Conservation (phyloP, 2,888 invertebrate species). For the Epistrophella euchroma region DNA sequence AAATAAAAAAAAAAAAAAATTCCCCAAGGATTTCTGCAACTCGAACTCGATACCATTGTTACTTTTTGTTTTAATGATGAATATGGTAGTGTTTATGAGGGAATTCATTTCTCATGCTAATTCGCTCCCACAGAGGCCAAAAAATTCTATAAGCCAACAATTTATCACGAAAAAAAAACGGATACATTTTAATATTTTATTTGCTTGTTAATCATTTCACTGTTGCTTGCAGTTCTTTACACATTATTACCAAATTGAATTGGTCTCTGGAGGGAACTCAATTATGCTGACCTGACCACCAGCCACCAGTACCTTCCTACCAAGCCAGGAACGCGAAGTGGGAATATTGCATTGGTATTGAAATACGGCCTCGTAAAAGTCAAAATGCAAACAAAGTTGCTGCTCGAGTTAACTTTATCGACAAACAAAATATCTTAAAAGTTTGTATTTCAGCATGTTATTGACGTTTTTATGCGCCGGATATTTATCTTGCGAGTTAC, state of each 20-base stretch:
- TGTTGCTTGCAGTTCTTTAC: constrained; percentile 18
- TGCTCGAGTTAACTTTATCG: constrained; percentile 41
- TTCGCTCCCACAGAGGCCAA: constrained; percentile 55
- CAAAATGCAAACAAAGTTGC: constrained; percentile 70
- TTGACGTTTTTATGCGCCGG: constrained; percentile 18
- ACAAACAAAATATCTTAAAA: constrained; percentile 12
- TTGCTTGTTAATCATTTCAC: constrained; percentile 67
- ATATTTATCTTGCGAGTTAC: not conserved
- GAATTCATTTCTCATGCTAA: constrained; percentile 61
- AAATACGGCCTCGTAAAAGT: constrained; percentile 69
- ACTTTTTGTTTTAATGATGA: constrained; percentile 64
- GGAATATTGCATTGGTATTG: constrained; percentile 10
- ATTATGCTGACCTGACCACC: constrained; percentile 41
- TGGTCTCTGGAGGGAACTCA: constrained; percentile 51
- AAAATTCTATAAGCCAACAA: constrained; percentile 40
- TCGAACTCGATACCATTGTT: constrained; percentile 35
- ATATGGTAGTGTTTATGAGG: constrained; percentile 29
- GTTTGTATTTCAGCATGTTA: constrained; percentile 7
- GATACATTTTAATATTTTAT: constrained; percentile 60
- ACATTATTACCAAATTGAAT: not conserved
- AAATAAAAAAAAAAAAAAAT: constrained; percentile 17
- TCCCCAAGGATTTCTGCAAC: constrained; percentile 55
- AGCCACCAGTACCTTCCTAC: not conserved
- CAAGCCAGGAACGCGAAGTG: not conserved
- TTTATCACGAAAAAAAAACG: constrained; percentile 45